Base-by-base conservation (phyloP, 2,113 vertebrate genomes). In the Paramisgurnus dabryanus region DNA sequence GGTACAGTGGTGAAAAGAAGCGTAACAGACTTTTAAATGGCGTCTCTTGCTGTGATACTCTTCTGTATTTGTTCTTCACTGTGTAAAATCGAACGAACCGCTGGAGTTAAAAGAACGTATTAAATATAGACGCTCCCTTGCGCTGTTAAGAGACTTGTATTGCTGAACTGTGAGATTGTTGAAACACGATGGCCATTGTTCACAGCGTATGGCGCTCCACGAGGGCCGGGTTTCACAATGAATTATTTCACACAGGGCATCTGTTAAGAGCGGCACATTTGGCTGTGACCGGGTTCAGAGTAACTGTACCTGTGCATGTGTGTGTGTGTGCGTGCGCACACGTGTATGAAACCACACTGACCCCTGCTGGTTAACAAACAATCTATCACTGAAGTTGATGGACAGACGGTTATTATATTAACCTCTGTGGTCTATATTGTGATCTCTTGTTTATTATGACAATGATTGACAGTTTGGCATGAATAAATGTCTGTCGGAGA, bases 311-410 rank as follows among this genome's bases (percentile, higher is more conserved):
- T 73, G 61, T 50, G 67, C 22, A 72, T 12, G n/a, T 7, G 63
- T 60, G 70, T 15, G 41, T 41, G 47, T 11, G 60, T 5, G 66
- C 6, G 39, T 13, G 45, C 18, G 9, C 67, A 66, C 78, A 82
- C 60, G 80, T 88, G 71, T 85, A 64, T 82, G 88, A 89, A 87
- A 85, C 87, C 89, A 92, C 90, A 93, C 90, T 93, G 92, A 91
- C 92, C 87, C 92, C 93, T 93, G 86, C 88, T 92, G 92, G 90
- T 87, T 11, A 64, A 90, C 88, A 88, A 80, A 85, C 39, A 55
- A 9, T 61, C 65, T 8, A 41, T 60, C 71, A 47, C 47, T 76
- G 71, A n/a, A 0, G 18, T n/a, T 68, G 72, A 67, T 27, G 12
- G 80, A 77, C n/a, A 74, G 63, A 60, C 18, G 22, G 15, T 49